Conservation (phyloP, 2,113 vertebrate species). For the Elephas maximus region DNA sequence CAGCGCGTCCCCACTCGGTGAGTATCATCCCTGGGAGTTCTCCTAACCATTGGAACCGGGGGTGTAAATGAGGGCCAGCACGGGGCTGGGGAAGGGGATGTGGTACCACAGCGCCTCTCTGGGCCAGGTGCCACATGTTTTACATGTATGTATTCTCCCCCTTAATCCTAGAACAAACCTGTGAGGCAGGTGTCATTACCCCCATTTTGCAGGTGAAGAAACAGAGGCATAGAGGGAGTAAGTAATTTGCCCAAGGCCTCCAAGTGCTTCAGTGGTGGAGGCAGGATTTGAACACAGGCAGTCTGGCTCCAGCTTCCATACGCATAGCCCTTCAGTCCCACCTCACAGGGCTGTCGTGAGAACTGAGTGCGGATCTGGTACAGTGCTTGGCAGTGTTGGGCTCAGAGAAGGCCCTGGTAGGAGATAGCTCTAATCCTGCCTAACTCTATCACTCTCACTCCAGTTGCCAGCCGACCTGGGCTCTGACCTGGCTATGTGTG, state of each 20-base stretch:
- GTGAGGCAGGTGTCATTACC: accelerated
- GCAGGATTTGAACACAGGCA: too few species aligned
- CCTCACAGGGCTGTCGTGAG: neutral
- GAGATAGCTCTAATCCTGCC: neutral
- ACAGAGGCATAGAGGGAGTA: too few species aligned
- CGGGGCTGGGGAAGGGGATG: accelerated
- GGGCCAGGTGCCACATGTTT: accelerated
- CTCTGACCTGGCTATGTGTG: neutral
- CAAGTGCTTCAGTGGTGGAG: too few species aligned
- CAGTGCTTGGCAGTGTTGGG: accelerated
- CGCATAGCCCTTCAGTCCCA: too few species aligned
- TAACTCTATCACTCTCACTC: accelerated
- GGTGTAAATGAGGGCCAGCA: neutral
- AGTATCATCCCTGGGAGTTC: slow-evolving; percentile 60
- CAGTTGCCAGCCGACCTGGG: accelerated
- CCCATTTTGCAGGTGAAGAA: neutral
- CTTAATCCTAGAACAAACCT: neutral
- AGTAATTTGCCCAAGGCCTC: too few species aligned
- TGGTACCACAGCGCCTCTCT: accelerated
- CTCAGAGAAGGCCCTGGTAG: accelerated
- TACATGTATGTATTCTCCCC: neutral
- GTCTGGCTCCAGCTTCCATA: too few species aligned
- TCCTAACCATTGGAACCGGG: accelerated
- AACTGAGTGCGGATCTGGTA: neutral
- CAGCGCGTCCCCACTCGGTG: slow-evolving; percentile 88